These are phyloP conservation scores for Mimumesa dahlbomi DNA, from an alignment of 2,888 invertebrate genomes.

Conservation along the genomic window DNA sequence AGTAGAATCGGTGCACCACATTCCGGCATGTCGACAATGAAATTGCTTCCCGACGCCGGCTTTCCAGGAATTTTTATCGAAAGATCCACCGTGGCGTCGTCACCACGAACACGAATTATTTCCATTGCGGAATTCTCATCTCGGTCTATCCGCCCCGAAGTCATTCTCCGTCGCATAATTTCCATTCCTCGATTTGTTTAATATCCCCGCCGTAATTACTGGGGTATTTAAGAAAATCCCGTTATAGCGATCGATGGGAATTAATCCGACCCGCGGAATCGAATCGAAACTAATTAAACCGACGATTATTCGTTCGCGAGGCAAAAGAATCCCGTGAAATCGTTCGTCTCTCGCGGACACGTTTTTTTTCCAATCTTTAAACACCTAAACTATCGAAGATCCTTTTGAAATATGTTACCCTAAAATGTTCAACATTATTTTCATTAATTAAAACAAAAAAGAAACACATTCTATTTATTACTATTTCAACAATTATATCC, in stretches of 20 bases:
- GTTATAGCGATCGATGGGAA: not conserved
- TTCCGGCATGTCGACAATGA: slow-evolving; percentile 36
- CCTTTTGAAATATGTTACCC: no score
- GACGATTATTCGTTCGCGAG: no score
- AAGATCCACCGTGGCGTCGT: slow-evolving; percentile 41
- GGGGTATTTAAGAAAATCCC: not conserved
- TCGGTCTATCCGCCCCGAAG: slow-evolving; percentile 29
- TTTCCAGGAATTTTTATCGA: slow-evolving; percentile 58
- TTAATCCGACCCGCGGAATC: no score
- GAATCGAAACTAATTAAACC: no score
- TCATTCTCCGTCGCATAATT: slow-evolving; percentile 45
- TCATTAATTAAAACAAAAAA: no score
- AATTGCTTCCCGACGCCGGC: slow-evolving; percentile 35
- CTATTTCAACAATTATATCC: no score
- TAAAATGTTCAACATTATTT: no score
- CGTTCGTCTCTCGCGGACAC: no score
- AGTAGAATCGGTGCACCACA: slow-evolving; percentile 29
- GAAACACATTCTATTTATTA: no score
- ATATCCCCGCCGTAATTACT: slow-evolving; percentile 25
- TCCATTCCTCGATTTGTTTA: slow-evolving; percentile 59
- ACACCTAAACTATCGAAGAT: no score
- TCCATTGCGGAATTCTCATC: slow-evolving; percentile 61
- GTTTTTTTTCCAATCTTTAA: no score
- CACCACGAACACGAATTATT: slow-evolving; percentile 53
- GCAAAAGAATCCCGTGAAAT: no score